phyloP scores from a whole-genome alignment of 2,888 invertebrate species.

The Isoperla grammatica region DNA sequence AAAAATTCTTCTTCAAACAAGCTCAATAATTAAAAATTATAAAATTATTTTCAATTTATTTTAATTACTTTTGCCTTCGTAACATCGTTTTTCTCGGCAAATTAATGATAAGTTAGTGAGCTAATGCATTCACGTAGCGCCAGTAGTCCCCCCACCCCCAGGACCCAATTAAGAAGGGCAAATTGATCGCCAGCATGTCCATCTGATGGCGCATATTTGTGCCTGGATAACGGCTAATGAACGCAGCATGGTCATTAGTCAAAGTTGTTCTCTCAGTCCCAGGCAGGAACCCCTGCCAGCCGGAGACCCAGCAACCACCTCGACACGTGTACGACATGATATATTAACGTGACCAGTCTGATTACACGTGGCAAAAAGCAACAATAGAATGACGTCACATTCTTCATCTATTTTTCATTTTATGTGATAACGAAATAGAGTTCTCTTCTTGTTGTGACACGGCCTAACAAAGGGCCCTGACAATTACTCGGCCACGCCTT shows the following conservation, averaged over 20 bases:
- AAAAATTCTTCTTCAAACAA: too few species aligned
- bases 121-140: too few species aligned
- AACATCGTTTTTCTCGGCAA: too few species aligned
- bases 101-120: too few species aligned
- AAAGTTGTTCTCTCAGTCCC: slow-evolving; percentile 1
- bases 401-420: slow-evolving; percentile 5
- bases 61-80: too few species aligned
- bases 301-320: neutral
- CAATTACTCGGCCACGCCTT: too few species aligned
- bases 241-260: slow-evolving; percentile 22
- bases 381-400: neutral
- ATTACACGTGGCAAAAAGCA: slow-evolving; percentile 15
- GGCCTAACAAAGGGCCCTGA: too few species aligned
- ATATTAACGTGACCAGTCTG: neutral
- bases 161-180: slow-evolving; percentile 21
- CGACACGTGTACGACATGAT: slow-evolving; percentile 20
- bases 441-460: neutral
- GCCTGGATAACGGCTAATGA: slow-evolving; percentile 20
- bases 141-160: neutral
- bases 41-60: too few species aligned
- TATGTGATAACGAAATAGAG: slow-evolving; percentile 6
- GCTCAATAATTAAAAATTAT: too few species aligned
- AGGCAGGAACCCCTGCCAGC: neutral
- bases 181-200: slow-evolving; percentile 16
- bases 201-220: slow-evolving; percentile 14